Conservation (phyloP, 37 sponge, comb jelly and placozoan genomes). For the Haliclona indistincta region DNA sequence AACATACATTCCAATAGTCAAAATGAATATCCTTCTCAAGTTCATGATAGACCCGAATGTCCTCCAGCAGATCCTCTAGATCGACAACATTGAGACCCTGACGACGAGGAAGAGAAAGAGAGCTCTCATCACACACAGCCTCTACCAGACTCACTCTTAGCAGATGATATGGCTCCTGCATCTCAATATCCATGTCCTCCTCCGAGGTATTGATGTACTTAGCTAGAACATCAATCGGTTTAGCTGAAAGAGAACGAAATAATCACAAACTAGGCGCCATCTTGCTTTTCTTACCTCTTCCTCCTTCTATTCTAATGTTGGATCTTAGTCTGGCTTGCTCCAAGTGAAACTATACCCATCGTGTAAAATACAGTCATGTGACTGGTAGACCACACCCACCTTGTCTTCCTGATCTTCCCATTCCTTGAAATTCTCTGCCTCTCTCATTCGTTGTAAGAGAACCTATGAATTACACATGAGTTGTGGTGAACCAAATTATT, state of each 20-base stretch:
- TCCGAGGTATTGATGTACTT: slow-evolving; percentile 78
- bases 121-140: not conserved
- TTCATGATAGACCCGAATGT: slow-evolving; percentile 92
- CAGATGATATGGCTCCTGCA: slow-evolving; percentile 87
- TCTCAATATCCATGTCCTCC: slow-evolving; percentile 81
- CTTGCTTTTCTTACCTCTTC: slow-evolving; percentile 54
- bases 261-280: not conserved
- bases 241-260: slow-evolving; percentile 49
- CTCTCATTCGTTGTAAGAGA: slow-evolving; percentile 87
- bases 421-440: slow-evolving; percentile 92
- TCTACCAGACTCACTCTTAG: slow-evolving; percentile 40
- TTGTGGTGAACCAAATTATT: not conserved
- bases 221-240: slow-evolving; percentile 97
- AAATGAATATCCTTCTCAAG: slow-evolving; percentile 74
- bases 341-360: slow-evolving; percentile 81
- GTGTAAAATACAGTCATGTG: not conserved
- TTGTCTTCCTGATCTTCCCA: slow-evolving; percentile 97
- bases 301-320: slow-evolving; percentile 83
- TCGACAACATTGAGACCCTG: slow-evolving; percentile 82
- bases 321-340: slow-evolving; percentile 94
- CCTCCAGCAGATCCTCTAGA: slow-evolving; percentile 95
- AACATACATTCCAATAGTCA: slow-evolving; percentile 85
- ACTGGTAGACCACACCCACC: slow-evolving; percentile 35
- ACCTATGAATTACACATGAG: slow-evolving; percentile 21
- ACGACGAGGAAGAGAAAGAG: not conserved